phyloP scores from a whole-genome alignment of 1,140 invertebrate genomes.

The Vollenhovia emeryi region DNA sequence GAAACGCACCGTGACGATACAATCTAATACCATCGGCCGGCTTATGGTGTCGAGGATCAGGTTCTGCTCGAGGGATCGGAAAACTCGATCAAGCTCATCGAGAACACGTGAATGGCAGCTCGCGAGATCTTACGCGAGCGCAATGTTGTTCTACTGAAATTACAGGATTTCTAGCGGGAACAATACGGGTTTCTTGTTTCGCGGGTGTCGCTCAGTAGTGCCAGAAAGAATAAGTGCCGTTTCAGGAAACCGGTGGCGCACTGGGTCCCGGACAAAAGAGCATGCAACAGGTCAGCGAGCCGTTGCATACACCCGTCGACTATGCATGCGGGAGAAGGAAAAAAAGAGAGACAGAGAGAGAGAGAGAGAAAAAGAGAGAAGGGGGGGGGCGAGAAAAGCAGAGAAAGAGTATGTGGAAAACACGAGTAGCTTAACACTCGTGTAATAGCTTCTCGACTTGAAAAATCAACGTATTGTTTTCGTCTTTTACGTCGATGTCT shows the following conservation, averaged over 20 bases:
- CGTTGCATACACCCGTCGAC: conserved; percentile 65
- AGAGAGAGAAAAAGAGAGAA: not conserved
- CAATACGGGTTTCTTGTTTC: conserved; percentile 80
- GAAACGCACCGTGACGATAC: not conserved
- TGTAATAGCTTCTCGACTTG: conserved; percentile 58
- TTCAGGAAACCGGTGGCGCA: conserved; percentile 72
- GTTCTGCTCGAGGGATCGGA: not conserved
- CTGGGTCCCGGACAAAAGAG: conserved; percentile 80
- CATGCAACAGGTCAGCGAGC: conserved; percentile 81
- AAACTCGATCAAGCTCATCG: conserved; percentile 37
- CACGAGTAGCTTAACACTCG: conserved; percentile 17
- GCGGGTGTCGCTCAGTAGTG: conserved; percentile 65
- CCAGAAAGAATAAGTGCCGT: conserved; percentile 77
- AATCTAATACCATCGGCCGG: not conserved
- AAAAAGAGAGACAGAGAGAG: conserved; percentile 8
- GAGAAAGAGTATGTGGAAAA: not conserved
- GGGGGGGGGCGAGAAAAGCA: not conserved
- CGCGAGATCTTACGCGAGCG: not conserved
- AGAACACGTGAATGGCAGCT: conserved; percentile 25
- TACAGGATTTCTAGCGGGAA: conserved; percentile 78
- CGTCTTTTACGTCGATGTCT: conserved; percentile 40
- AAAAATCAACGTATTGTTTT: conserved; percentile 66
- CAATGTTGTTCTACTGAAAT: conserved; percentile 78
- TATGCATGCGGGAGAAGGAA: conserved; percentile 18
- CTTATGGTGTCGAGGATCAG: conserved; percentile 14